A percentile compares a stretch with the other conserved stretches of the same genome.
Evolutionary conservation across 2,888 invertebrate genomes (phyloP).

Genomic region (Diarsia mendica): DNA sequence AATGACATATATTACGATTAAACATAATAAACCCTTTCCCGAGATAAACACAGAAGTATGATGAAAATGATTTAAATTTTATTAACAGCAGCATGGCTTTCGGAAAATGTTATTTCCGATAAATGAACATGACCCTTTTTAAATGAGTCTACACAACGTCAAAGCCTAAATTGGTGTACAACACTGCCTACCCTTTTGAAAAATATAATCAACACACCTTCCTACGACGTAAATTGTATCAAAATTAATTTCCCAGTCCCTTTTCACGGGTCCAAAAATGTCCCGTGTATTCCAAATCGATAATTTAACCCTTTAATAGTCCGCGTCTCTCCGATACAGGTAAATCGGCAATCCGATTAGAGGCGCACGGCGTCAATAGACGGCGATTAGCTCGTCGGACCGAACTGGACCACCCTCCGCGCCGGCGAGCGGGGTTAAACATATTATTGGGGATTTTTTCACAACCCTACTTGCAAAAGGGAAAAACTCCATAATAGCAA

Average conservation of each 20-base stretch:
- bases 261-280: constrained; percentile 30
- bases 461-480: neutral
- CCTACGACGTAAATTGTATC: constrained; percentile 16
- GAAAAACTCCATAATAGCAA: neutral
- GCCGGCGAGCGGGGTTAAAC: neutral
- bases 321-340: constrained; percentile 63
- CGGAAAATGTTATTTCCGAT: neutral
- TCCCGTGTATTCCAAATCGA: constrained; percentile 37
- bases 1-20: too few species aligned
- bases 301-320: constrained; percentile 54
- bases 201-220: constrained; percentile 6
- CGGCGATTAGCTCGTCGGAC: constrained; percentile 59
- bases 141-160: neutral
- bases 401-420: neutral
- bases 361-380: constrained; percentile 72
- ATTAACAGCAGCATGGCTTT: neutral
- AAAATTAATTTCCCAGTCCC: constrained; percentile 39
- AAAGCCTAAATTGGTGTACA: constrained; percentile 11
- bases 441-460: constrained; percentile 12
- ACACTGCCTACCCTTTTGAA: constrained; percentile 13
- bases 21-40: neutral
- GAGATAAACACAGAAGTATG: neutral
- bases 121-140: constrained; percentile 11
- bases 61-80: neutral
- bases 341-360: constrained; percentile 75